Evolutionary conservation across 2,888 invertebrate species (phyloP), one percentile per base, ranked within the genome.

Genomic region (Lutraria lutraria): DNA sequence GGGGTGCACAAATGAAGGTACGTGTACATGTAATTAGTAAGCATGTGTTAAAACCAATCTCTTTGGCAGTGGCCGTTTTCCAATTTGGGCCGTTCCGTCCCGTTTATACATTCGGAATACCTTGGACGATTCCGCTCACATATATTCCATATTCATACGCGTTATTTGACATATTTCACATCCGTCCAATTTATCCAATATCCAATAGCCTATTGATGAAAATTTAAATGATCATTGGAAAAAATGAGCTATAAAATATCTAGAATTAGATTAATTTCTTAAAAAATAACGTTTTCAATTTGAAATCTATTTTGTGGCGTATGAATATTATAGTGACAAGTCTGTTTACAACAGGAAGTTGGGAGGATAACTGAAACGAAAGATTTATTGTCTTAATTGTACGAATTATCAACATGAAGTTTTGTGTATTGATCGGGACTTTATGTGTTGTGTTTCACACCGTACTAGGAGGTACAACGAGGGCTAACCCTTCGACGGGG

Each of bases 301-400:
- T 25, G 25, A 68, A 25, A 68, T 25, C 63, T 68, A 68, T 25
- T 68, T 68, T 60, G n/a, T 25, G 13, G 63, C 63, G 63, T 13
- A 68, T 68, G n/a, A 68, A 68, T 25, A 68, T 25, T 10, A 25
- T 25, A 3, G 63, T 68, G 63, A 68, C 25, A 12, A 68, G 63
- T 68, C 76, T 34, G 31, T 76, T 76, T 34, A 76, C 29, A 76
- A 80, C 79, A 60, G 85, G 85, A 85, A 85, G 85, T 85, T 56
- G 85, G 85, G 79, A 80, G 85, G 54, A 85, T 54, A 53, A 53
- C 29, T 6, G 53, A n/a, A 52, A 15, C 13, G 53, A n/a, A 52
- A 34, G 53, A 54, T 56, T 82, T 79, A 56, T 60, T 43, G 34
- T 85, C 19, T 60, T 56, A 54, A 21, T 79, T 21, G 15, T 16